These are phyloP conservation scores for Paralichthys olivaceus DNA, from an alignment of 2,113 vertebrate genomes.

Conservation along the genomic window DNA sequence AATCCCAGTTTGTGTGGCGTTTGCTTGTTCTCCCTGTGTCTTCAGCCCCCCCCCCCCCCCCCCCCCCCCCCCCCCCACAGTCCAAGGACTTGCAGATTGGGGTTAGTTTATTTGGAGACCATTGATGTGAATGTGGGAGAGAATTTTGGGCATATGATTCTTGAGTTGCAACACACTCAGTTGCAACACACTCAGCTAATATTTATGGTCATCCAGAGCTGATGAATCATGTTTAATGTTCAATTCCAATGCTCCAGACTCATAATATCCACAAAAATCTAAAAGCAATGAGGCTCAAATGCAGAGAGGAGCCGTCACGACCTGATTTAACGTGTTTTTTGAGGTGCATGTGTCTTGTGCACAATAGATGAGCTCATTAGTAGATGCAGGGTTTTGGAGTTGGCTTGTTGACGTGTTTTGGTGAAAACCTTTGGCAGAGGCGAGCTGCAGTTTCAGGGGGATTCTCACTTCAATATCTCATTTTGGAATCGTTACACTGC, in stretches of 20 bases:
- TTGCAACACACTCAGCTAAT: not conserved
- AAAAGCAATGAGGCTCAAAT: not conserved
- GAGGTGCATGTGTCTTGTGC: not conserved
- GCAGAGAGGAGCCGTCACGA: not conserved
- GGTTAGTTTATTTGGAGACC: no score
- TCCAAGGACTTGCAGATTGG: no score
- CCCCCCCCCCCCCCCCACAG: no score
- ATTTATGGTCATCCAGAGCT: not conserved
- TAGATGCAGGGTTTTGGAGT: not conserved
- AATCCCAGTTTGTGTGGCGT: no score
- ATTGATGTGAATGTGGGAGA: no score
- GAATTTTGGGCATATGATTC: no score
- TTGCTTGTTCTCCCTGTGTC: no score
- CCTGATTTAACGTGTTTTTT: not conserved
- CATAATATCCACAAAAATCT: not conserved
- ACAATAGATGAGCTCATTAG: slow-evolving; percentile 23
- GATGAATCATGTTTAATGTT: not conserved
- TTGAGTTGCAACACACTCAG: no score
- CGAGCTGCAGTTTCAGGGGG: slow-evolving; percentile 10
- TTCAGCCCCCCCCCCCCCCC: no score
- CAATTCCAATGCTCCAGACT: not conserved
- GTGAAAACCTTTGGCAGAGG: slow-evolving; percentile 8
- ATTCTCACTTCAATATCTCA: slow-evolving; percentile 36
- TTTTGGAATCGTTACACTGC: slow-evolving; percentile 26
- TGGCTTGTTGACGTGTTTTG: not conserved